phyloP scores from a whole-genome alignment of 2,888 invertebrate species.

The Helicoverpa assulta region DNA sequence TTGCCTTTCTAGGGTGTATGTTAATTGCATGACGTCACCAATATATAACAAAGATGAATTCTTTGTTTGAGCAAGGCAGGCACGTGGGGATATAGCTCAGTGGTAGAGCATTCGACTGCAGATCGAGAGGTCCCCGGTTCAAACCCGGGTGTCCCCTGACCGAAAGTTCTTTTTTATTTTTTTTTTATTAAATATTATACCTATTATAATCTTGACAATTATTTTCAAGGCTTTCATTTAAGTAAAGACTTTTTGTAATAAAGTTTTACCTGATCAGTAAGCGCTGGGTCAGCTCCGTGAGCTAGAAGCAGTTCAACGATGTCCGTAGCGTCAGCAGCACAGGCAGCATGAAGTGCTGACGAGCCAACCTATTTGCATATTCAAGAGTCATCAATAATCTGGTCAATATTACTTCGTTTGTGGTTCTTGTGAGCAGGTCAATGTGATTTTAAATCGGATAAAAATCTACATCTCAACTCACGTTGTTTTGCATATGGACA shows the following conservation, averaged over 20 bases:
- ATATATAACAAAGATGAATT: conserved; percentile 19
- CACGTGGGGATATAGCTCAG: conserved; percentile 85
- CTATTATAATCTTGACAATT: neutral
- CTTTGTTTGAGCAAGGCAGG: neutral
- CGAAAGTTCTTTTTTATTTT: conserved; percentile 22
- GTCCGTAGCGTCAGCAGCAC: conserved; percentile 92
- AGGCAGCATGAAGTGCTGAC: conserved; percentile 94
- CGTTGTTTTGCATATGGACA: conserved; percentile 92
- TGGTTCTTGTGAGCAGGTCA: neutral
- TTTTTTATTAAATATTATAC: neutral
- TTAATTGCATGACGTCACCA: conserved; percentile 49
- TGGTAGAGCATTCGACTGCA: conserved; percentile 88
- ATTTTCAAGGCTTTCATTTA: neutral
- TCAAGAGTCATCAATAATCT: neutral
- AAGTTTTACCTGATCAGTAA: conserved; percentile 92
- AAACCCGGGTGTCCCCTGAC: conserved; percentile 86
- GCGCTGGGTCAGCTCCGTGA: conserved; percentile 93
- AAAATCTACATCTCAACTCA: conserved; percentile 72
- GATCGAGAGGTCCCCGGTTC: conserved; percentile 88
- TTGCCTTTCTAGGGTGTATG: conserved; percentile 27
- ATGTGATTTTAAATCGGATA: neutral
- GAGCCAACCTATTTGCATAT: conserved; percentile 89
- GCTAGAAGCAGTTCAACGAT: conserved; percentile 92
- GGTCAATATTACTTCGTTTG: neutral
- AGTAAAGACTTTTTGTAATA: neutral